These are phyloP conservation scores for Cyclura pinguis DNA, from an alignment of 2,797 vertebrate genomes.

Conservation along the genomic window DNA sequence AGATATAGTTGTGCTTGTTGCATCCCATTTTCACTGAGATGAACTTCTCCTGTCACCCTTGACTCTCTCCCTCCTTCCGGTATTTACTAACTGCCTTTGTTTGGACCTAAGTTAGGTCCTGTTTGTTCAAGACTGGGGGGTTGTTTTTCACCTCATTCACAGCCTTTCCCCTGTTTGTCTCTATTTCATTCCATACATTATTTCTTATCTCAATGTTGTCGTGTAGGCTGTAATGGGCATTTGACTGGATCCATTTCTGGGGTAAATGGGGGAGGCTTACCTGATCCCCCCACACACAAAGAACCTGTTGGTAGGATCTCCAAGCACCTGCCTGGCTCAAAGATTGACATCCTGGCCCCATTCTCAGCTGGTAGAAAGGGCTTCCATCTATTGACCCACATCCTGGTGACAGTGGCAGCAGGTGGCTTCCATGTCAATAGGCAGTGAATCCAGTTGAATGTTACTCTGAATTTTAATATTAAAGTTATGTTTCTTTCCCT, in stretches of 20 bases:
- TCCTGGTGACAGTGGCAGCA: no score
- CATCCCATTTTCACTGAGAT: not conserved
- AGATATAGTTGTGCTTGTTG: not conserved
- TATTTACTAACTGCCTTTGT: no score
- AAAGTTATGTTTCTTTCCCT: not conserved
- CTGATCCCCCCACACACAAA: not conserved
- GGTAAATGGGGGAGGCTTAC: not conserved
- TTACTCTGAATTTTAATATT: not conserved
- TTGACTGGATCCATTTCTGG: not conserved
- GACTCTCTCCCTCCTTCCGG: not conserved
- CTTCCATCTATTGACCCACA: not conserved
- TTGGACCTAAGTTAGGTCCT: not conserved
- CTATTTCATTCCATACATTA: not conserved
- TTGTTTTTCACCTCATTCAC: not conserved
- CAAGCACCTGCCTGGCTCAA: not conserved
- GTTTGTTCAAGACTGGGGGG: not conserved
- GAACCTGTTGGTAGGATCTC: not conserved
- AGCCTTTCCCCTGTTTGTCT: not conserved
- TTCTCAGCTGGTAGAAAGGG: not conserved
- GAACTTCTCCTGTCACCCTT: not conserved
- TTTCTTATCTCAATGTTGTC: not conserved
- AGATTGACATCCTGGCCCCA: not conserved
- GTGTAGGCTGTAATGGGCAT: not conserved
- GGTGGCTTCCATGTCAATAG: no score
- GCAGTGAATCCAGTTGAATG: no score